These are phyloP conservation scores for Tragelaphus eurycerus DNA, from an alignment of 2,797 vertebrate genomes.

Conservation along the genomic window DNA sequence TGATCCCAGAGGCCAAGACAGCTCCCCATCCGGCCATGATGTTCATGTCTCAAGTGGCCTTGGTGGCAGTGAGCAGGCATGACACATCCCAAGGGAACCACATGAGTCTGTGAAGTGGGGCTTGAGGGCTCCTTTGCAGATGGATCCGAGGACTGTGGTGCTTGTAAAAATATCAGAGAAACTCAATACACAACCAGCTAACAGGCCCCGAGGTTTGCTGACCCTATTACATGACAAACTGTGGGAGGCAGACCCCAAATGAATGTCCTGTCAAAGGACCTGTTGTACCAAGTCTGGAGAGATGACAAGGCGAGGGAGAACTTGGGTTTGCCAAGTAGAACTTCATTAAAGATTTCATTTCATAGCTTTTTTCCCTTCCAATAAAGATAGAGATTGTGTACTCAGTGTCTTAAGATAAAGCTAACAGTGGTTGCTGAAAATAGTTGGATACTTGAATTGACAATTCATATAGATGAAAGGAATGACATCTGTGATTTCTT, in stretches of 20 bases:
- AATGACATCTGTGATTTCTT: background rate
- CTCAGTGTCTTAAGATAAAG: background rate
- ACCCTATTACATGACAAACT: background rate
- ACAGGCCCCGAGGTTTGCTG: background rate
- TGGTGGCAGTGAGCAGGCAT: rapidly evolving
- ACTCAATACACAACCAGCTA: background rate
- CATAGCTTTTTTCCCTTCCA: background rate
- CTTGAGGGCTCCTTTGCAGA: background rate
- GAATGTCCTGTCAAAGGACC: background rate
- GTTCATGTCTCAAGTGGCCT: background rate
- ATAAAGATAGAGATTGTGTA: background rate
- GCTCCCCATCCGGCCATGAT: rapidly evolving
- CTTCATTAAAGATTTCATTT: background rate
- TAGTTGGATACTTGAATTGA: background rate
- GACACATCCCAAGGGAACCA: background rate
- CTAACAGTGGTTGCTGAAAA: background rate
- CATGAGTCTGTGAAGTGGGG: background rate
- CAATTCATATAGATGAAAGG: background rate
- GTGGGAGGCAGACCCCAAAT: background rate
- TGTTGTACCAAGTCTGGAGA: background rate
- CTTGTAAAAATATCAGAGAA: background rate
- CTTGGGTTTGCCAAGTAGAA: background rate
- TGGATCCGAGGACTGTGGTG: background rate
- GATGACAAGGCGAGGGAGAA: background rate
- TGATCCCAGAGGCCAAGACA: background rate